Evolutionary conservation across 2,797 vertebrate genomes (phyloP), one percentile per base, ranked within the genome.

Genomic region (Myotis myotis): DNA sequence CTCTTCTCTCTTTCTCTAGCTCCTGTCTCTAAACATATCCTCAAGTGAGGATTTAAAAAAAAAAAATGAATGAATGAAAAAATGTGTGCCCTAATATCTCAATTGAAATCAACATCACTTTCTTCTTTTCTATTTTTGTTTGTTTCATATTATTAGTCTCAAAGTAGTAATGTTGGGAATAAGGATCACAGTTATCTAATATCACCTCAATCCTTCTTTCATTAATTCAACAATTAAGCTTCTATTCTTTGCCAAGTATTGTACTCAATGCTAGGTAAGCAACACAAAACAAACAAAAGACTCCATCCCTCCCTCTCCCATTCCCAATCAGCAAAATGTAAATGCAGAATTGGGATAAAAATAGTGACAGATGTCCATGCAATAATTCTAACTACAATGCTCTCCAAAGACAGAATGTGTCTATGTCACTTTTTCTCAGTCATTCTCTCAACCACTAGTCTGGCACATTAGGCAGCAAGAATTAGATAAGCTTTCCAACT

Each of bases 281-380:
- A 49, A 66, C 15, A 82, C 80, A 49, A 81, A 55, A 38, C 15
- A 57, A n/a, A 62, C n/a, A 28, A 16, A 74, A 87, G 49, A 25
- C 2, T 70, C 13, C 1, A 23, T 8, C 3, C 16, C 2, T 49
- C 3, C n/a, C 4, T 4, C 23, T 30, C 5, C 11, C 4, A 38
- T 8, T 81, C 8, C 8, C 23, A 85, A 16, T 15, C 6, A 80
- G 17, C 30, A 96, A 93, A 89, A 57, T 38, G 2, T 7, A 82
- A 75, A 55, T 33, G 15, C 12, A 66, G 15, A 91, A 60, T 38
- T 44, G 20, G 8, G 5, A 38, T 80, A 12, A 82, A 89, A 85
- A 86, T 8, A 60, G 33, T 87, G 64, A 94, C 36, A 72, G 17
- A 87, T 84, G 76, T 74, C 11, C 41, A 87, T 28, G 68, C 33